Conservation (phyloP, 2,797 vertebrate genomes). For the Melanotaenia boesemani region DNA sequence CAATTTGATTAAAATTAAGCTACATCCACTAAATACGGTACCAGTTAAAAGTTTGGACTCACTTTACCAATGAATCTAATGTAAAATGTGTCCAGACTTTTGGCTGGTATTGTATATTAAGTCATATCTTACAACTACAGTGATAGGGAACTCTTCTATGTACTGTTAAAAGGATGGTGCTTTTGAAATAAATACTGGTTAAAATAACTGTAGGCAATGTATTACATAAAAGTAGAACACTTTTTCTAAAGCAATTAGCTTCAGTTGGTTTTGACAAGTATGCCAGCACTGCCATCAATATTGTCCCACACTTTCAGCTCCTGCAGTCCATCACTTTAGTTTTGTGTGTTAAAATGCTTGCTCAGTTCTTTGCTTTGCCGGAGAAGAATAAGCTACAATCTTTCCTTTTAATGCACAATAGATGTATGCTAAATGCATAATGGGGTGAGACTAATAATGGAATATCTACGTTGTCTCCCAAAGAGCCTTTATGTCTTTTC, state of each 20-base stretch:
- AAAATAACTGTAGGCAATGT: conserved; percentile 11
- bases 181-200: neutral
- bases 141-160: neutral
- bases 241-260: conserved; percentile 14
- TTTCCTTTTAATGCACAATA: conserved; percentile 35
- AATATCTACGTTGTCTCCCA: conserved; percentile 44
- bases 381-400: conserved; percentile 41
- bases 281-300: conserved; percentile 14
- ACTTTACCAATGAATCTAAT: no score
- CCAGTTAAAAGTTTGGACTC: no score
- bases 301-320: conserved; percentile 29
- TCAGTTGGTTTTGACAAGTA: conserved; percentile 15
- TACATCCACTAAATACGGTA: no score
- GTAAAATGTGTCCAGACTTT: no score
- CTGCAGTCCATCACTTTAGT: conserved; percentile 36
- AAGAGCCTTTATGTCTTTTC: conserved; percentile 34
- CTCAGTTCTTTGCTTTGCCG: conserved; percentile 35
- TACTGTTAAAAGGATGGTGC: neutral
- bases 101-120: neutral
- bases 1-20: no score
- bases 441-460: conserved; percentile 55
- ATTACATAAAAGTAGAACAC: conserved; percentile 21
- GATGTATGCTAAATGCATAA: conserved; percentile 53
- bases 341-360: conserved; percentile 39
- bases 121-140: neutral